A percentile compares a stretch with the other conserved stretches of the same genome.
Evolutionary conservation across 2,888 invertebrate species (phyloP).

Genomic region (Leucophenga montana): DNA sequence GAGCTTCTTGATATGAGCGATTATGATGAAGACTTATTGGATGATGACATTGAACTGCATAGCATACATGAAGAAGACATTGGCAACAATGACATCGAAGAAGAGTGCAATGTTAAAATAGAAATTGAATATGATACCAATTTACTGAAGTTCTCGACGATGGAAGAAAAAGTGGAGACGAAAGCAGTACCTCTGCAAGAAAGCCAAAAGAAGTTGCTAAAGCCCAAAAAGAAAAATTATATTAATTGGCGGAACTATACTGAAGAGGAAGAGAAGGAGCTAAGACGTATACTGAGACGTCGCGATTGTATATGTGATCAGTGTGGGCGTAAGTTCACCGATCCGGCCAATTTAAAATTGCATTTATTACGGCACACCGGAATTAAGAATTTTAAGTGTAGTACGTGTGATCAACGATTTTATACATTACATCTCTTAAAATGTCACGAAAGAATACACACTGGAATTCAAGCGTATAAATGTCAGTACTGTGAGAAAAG

Average conservation of each 20-base stretch:
- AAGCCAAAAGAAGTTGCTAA: conserved; percentile 21
- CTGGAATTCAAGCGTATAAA: neutral
- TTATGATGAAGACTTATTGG: too few relatives aligned
- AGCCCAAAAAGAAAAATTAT: neutral
- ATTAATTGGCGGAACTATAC: neutral
- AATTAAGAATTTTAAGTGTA: neutral
- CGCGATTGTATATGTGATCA: neutral
- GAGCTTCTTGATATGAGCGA: too few relatives aligned
- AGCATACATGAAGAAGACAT: too few relatives aligned
- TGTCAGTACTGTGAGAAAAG: neutral
- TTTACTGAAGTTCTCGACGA: too few relatives aligned
- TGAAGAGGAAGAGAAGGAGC: neutral
- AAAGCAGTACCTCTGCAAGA: conserved; percentile 17
- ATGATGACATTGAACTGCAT: too few relatives aligned
- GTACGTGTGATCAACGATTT: neutral
- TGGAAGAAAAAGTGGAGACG: too few relatives aligned
- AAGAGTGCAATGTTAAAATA: too few relatives aligned
- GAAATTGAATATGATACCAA: too few relatives aligned
- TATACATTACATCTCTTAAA: neutral
- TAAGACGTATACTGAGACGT: neutral
- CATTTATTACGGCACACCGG: conserved; percentile 5
- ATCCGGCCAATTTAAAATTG: neutral
- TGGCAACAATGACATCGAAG: too few relatives aligned
- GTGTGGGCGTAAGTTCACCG: conserved; percentile 8
- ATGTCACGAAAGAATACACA: neutral